Base-by-base conservation (phyloP, 1,140 invertebrate genomes). In the Pseudomyrmex cubaensis region DNA sequence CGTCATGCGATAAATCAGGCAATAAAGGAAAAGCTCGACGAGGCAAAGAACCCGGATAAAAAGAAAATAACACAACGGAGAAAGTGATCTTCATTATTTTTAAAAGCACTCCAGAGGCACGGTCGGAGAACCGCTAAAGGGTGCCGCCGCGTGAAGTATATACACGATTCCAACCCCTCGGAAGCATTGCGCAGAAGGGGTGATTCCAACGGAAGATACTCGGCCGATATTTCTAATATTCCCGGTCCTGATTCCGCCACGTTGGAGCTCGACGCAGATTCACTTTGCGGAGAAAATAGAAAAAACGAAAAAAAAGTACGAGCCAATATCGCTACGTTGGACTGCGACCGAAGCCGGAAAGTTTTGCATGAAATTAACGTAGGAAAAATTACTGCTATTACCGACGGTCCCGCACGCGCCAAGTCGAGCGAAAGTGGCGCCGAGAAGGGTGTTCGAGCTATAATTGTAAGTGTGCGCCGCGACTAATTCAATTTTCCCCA, bases 321-420 rank as follows among this genome's bases (percentile, higher is more conserved):
- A 9, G 50, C 46, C 59, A 72, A 66, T 35, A 70, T 84, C 84
- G 61, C 35, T 17, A 66, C 50, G 84, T 83, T 7, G 76, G 82
- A 82, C 75, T 61, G 35, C 61, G 62, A 62, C 73, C 64, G 74
- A 82, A 78, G 77, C 88, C 75, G 86, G 73, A 89, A 91, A 90
- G 87, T 91, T 91, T 90, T 88, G 90, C 89, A 89, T 90, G 84
- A 91, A 91, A 91, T 91, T 90, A 91, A 90, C 84, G 84, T 82
- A 83, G 82, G 86, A 91, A 91, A 91, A 91, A 91, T 91, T 87
- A 91, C 88, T 83, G 85, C 89, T 88, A 91, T 90, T 91, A 90
- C 84, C 73, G 82, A 61, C 59, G 73, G 56, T 63, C 64, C 63
- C 62, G 70, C 56, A 85, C 84, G 75, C 56, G 74, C 75, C 9